Conservation (phyloP, 2,113 vertebrate genomes). For the Scytalopus superciliaris region DNA sequence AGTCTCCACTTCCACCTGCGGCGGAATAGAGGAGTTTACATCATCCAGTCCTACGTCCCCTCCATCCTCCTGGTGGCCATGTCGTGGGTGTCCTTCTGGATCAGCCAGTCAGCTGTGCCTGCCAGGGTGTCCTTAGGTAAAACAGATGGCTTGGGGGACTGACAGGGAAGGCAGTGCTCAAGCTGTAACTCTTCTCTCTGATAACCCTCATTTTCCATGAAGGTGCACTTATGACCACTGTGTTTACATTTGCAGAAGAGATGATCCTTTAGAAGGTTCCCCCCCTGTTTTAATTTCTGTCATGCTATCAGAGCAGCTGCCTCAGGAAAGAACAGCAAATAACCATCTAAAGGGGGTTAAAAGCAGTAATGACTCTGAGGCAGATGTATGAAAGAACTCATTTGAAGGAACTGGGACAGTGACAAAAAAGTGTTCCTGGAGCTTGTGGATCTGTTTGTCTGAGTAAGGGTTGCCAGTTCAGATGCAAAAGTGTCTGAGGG, state of each 20-base stretch:
- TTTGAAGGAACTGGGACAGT: background rate
- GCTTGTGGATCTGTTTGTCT: background rate
- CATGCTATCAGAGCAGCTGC: background rate
- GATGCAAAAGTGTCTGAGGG: background rate
- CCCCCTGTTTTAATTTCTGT: background rate
- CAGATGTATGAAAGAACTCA: background rate
- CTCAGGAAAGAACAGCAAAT: background rate
- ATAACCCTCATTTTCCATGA: background rate
- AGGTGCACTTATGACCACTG: background rate
- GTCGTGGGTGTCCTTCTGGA: conserved; percentile 99
- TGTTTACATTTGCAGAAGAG: background rate
- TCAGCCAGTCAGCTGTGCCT: conserved; percentile 96
- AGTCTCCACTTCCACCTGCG: conserved; percentile 90
- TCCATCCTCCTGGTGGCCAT: conserved; percentile 94
- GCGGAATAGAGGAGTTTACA: conserved; percentile 93
- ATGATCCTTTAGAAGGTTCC: background rate
- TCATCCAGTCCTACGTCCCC: conserved; percentile 98
- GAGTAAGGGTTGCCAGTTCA: background rate
- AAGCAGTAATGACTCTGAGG: background rate
- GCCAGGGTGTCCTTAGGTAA: conserved; percentile 93
- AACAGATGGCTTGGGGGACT: background rate
- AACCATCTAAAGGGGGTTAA: background rate
- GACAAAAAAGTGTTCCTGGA: background rate
- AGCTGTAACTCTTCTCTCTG: background rate
- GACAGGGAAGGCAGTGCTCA: background rate